phyloP scores from a whole-genome alignment of 2,888 invertebrate genomes.

The Drosophila mayaguana region DNA sequence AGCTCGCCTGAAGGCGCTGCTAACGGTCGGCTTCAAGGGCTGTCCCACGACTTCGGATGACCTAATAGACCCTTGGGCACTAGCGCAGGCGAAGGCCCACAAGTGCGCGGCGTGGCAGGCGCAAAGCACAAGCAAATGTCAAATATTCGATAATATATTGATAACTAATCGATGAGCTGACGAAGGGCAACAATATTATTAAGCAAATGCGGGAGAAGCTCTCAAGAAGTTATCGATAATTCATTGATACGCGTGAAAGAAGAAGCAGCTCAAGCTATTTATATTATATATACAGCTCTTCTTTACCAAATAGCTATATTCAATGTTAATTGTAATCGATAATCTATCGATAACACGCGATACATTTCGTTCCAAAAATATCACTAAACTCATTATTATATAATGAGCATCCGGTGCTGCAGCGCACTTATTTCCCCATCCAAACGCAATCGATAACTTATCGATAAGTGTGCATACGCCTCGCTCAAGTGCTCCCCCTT shows the following conservation, averaged over 20 bases:
- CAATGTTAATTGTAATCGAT: too few species aligned
- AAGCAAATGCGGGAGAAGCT: background rate
- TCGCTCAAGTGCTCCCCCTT: background rate
- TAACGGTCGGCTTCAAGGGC: constrained; percentile 39
- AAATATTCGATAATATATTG: constrained; percentile 8
- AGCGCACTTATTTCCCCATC: background rate
- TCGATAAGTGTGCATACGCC: background rate
- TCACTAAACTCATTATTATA: too few species aligned
- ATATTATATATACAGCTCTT: too few species aligned
- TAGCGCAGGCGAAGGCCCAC: background rate
- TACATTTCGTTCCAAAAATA: too few species aligned
- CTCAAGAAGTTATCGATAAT: background rate
- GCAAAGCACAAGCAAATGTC: background rate
- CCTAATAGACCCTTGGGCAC: constrained; percentile 32
- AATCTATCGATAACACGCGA: too few species aligned
- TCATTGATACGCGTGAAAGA: too few species aligned
- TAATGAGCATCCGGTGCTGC: background rate
- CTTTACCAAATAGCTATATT: too few species aligned
- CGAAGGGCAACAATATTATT: background rate
- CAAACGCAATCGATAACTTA: background rate
- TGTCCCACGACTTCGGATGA: constrained; percentile 41
- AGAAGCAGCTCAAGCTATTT: too few species aligned
- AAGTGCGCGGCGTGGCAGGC: constrained; percentile 1
- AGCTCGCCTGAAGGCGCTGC: constrained; percentile 20
- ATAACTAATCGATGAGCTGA: background rate